These are phyloP conservation scores for Drosophila ezoana DNA, from an alignment of 2,888 invertebrate species.

Conservation along the genomic window DNA sequence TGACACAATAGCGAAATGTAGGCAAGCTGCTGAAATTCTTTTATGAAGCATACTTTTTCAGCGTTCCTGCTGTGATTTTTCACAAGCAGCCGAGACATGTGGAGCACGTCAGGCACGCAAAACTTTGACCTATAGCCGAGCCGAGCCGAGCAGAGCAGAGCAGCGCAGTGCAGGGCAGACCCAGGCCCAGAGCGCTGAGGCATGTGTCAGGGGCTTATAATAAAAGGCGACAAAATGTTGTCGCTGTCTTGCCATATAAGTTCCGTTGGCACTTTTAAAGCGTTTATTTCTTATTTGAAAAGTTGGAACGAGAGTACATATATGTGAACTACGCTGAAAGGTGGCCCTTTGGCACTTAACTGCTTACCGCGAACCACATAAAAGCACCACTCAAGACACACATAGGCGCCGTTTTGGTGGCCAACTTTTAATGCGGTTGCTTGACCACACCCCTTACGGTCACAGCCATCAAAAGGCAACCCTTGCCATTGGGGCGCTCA, in stretches of 20 bases:
- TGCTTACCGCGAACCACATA: constrained; percentile 47
- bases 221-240: constrained; percentile 71
- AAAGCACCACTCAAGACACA: constrained; percentile 28
- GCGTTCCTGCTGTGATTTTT: constrained; percentile 57
- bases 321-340: constrained; percentile 14
- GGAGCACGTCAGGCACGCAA: constrained; percentile 41
- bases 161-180: neutral
- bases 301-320: constrained; percentile 23
- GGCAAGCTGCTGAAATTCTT: constrained; percentile 46
- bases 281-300: constrained; percentile 58
- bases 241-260: constrained; percentile 40
- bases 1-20: constrained; percentile 61
- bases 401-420: constrained; percentile 18
- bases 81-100: constrained; percentile 35
- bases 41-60: constrained; percentile 55
- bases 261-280: constrained; percentile 60
- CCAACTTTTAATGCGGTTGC: constrained; percentile 49
- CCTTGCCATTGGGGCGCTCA: too few relatives aligned
- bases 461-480: constrained; percentile 7
- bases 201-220: constrained; percentile 32
- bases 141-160: neutral
- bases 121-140: constrained; percentile 45
- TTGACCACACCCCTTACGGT: constrained; percentile 45
- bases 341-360: constrained; percentile 35
- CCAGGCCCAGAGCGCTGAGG: neutral